A percentile compares a stretch with the other conserved stretches of the same genome.
Conservation (phyloP, 2,888 invertebrate genomes). For the Linnaemya tessellans region DNA sequence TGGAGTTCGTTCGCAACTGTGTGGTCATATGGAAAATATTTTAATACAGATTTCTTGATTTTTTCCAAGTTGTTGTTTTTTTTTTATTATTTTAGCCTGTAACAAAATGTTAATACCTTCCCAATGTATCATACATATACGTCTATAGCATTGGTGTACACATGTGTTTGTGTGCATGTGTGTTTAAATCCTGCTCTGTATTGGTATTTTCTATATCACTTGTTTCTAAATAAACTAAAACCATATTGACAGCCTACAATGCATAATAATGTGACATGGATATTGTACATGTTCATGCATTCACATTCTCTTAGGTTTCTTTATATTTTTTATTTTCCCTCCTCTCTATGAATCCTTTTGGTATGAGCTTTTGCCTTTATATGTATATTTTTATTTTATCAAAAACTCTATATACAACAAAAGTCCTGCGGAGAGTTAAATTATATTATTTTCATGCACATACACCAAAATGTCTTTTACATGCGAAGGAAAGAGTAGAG, state of each 20-base stretch:
- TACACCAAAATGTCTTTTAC: not conserved
- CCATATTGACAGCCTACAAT: slow-evolving; percentile 77
- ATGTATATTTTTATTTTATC: slow-evolving; percentile 28
- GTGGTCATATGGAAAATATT: slow-evolving; percentile 47
- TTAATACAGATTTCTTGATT: slow-evolving; percentile 3
- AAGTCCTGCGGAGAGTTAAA: slow-evolving; percentile 65
- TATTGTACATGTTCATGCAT: slow-evolving; percentile 35
- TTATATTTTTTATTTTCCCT: slow-evolving; percentile 26
- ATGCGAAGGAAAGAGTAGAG: not conserved
- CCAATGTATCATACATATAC: not conserved
- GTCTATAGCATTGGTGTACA: not conserved
- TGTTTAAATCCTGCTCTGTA: slow-evolving; percentile 28
- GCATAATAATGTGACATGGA: slow-evolving; percentile 76
- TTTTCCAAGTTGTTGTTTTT: not conserved
- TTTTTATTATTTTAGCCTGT: not conserved
- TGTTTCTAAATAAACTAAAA: slow-evolving; percentile 72
- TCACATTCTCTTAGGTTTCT: not conserved
- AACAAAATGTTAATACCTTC: slow-evolving; percentile 71
- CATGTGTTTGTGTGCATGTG: not conserved
- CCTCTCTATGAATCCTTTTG: slow-evolving; percentile 44
- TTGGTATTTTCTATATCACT: slow-evolving; percentile 69
- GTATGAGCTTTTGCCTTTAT: slow-evolving; percentile 12
- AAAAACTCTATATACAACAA: slow-evolving; percentile 33
- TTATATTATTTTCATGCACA: slow-evolving; percentile 39
- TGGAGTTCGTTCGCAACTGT: slow-evolving; percentile 39